These are phyloP conservation scores for Pterois miles DNA, from an alignment of 2,797 vertebrate species.

Conservation along the genomic window DNA sequence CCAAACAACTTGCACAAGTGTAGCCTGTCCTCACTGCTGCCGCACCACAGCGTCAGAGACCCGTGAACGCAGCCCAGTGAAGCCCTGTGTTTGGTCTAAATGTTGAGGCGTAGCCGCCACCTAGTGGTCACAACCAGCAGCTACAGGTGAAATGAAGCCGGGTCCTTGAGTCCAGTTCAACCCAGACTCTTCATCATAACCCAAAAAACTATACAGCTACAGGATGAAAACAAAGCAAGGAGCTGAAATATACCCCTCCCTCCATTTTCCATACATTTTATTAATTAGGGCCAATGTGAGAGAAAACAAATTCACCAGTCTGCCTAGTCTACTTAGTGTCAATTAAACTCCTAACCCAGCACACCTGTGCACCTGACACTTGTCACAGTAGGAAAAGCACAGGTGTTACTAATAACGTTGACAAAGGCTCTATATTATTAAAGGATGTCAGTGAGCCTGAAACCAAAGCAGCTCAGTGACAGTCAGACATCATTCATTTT, in stretches of 20 bases:
- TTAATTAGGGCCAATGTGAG: not conserved
- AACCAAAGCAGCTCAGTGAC: not conserved
- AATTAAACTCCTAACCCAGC: not conserved
- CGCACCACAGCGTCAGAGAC: not conserved
- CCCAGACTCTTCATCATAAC: not conserved
- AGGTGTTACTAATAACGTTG: not conserved
- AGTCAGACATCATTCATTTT: not conserved
- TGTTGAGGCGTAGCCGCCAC: slow-evolving; percentile 56
- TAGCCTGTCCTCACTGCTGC: not conserved
- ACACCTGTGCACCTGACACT: not conserved
- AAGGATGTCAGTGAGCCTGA: not conserved
- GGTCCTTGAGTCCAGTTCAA: not conserved
- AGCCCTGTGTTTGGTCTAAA: slow-evolving; percentile 10
- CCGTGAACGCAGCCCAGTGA: slow-evolving; percentile 48
- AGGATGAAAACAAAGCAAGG: not conserved
- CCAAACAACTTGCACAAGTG: not conserved
- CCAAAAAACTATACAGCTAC: not conserved
- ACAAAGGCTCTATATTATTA: not conserved
- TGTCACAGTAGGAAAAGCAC: not conserved
- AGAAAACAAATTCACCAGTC: too few relatives aligned
- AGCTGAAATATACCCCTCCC: too few relatives aligned
- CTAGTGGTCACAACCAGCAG: slow-evolving; percentile 47
- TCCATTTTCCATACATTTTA: too few relatives aligned
- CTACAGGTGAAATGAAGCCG: slow-evolving; percentile 11
- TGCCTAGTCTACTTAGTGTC: not conserved